Percentiles rank a stretch among this genome's conserved stretches.
Conservation (phyloP, 2,113 vertebrate species). For the Suricata suricatta region DNA sequence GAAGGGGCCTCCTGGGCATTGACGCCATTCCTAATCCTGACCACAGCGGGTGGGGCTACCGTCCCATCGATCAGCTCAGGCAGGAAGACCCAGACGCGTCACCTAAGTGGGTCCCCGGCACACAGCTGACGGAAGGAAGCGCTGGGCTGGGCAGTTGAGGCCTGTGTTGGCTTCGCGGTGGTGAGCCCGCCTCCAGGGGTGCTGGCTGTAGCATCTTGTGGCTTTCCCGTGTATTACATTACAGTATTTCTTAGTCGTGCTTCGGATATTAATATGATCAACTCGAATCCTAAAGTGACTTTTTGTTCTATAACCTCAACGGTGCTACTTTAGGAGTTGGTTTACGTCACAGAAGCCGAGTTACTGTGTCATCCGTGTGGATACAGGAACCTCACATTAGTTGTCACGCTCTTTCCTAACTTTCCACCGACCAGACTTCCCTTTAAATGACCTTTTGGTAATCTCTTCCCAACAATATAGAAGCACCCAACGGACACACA, state of each 20-base stretch:
- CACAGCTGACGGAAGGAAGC: fast-evolving
- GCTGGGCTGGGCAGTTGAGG: no score
- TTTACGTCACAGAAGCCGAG: no score
- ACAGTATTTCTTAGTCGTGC: background rate
- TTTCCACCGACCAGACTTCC: background rate
- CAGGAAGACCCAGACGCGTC: background rate
- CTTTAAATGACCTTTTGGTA: background rate
- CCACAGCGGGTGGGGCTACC: fast-evolving
- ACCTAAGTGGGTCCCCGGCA: fast-evolving
- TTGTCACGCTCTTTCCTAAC: background rate
- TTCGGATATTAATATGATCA: background rate
- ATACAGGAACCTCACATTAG: fast-evolving
- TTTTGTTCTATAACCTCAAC: background rate
- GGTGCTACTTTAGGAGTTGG: fast-evolving
- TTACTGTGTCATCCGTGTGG: fast-evolving
- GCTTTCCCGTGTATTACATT: background rate
- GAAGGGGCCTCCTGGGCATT: background rate
- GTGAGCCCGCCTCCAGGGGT: background rate
- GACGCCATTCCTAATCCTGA: background rate
- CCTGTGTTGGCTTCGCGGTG: no score
- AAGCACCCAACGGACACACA: fast-evolving
- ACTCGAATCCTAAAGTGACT: no score
- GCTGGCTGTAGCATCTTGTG: background rate
- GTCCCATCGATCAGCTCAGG: fast-evolving
- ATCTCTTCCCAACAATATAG: background rate